These are phyloP conservation scores for Anticlea derivata DNA, from an alignment of 2,888 invertebrate species.

Conservation along the genomic window DNA sequence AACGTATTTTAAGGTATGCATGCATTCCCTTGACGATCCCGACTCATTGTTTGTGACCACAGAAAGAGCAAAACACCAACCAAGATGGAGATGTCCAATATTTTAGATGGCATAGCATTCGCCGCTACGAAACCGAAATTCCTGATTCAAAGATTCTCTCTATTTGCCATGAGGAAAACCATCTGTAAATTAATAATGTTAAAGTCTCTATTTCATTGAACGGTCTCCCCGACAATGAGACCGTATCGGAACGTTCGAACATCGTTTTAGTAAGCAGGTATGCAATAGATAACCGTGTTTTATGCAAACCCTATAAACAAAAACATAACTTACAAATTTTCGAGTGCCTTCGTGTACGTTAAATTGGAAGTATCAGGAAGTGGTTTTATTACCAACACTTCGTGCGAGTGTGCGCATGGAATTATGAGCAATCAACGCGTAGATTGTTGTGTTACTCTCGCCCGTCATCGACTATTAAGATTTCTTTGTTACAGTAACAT, in stretches of 20 bases:
- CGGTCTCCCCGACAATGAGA: conserved; percentile 51
- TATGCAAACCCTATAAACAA: conserved; percentile 76
- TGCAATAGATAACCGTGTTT: conserved; percentile 80
- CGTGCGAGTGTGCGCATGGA: conserved; percentile 56
- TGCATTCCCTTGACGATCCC: conserved; percentile 79
- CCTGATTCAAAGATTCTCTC: conserved; percentile 66
- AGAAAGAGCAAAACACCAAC: conserved; percentile 79
- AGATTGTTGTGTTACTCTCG: conserved; percentile 80
- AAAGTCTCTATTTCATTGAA: conserved; percentile 60
- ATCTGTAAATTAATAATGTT: conserved; percentile 52
- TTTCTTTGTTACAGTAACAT: conserved; percentile 83
- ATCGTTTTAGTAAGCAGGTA: conserved; percentile 77
- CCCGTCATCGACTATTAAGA: conserved; percentile 83
- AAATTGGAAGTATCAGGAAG: conserved; percentile 53
- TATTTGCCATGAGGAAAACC: conserved; percentile 46
- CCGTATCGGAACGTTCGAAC: conserved; percentile 68
- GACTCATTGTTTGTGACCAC: conserved; percentile 78
- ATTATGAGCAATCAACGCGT: conserved; percentile 78
- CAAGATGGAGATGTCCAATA: conserved; percentile 84
- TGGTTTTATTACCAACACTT: conserved; percentile 56
- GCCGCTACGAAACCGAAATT: conserved; percentile 80
- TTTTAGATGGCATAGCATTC: conserved; percentile 84
- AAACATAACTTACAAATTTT: conserved; percentile 78
- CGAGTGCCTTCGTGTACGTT: conserved; percentile 57
- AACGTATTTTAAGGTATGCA: conserved; percentile 76